phyloP scores from a whole-genome alignment of 2,113 vertebrate genomes.

The Struthidea cinerea region DNA sequence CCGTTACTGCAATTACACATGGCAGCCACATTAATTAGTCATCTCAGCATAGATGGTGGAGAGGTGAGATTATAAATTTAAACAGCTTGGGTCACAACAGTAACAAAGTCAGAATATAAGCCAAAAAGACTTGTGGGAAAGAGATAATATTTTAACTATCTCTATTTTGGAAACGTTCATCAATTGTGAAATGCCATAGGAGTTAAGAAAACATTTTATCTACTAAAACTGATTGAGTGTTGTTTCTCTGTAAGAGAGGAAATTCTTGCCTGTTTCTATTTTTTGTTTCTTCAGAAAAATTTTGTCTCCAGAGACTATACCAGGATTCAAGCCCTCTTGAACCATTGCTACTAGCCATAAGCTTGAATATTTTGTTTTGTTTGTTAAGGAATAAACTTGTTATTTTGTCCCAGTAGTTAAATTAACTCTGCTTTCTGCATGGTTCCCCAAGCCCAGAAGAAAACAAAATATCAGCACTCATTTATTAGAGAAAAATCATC shows the following conservation, averaged over 20 bases:
- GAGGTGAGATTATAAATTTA: constrained; percentile 18
- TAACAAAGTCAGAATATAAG: not conserved
- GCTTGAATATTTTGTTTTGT: not conserved
- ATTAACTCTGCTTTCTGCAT: not conserved
- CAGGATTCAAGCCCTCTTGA: constrained; percentile 39
- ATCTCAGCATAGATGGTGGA: not conserved
- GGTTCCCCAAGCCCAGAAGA: not conserved
- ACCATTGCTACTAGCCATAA: constrained; percentile 11
- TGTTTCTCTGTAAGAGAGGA: constrained; percentile 41
- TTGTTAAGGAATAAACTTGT: constrained; percentile 34
- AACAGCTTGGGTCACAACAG: not conserved
- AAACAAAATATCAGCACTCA: not conserved
- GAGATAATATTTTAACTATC: constrained; percentile 64
- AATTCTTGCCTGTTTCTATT: constrained; percentile 57
- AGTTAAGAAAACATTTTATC: constrained; percentile 66
- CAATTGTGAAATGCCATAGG: constrained; percentile 48
- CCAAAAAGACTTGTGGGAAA: constrained; percentile 50
- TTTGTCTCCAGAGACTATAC: constrained; percentile 26
- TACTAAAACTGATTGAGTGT: constrained; percentile 47
- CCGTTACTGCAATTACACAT: not conserved
- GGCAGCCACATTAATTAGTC: constrained; percentile 14
- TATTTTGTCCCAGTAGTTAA: constrained; percentile 27
- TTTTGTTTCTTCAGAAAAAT: constrained; percentile 48
- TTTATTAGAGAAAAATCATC: not conserved
- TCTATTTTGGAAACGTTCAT: constrained; percentile 53